Conservation (phyloP, 2,113 vertebrate genomes). For the Petrocephalus zakoni region DNA sequence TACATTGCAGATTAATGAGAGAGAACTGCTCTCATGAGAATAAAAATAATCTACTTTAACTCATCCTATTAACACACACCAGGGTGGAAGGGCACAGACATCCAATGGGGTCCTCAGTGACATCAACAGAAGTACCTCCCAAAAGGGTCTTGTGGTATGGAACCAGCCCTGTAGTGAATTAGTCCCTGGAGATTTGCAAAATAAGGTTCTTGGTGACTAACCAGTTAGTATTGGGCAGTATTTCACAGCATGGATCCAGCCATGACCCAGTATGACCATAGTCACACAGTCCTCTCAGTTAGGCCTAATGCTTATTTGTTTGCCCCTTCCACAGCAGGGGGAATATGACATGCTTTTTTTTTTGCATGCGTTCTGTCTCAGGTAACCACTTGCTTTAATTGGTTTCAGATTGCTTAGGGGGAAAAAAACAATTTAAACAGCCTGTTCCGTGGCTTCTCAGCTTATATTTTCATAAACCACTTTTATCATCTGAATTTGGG, state of each 20-base stretch:
- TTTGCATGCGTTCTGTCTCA: background rate
- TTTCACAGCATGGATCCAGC: background rate
- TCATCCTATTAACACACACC: background rate
- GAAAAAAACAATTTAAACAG: background rate
- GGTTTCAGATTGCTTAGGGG: background rate
- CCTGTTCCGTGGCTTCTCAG: background rate
- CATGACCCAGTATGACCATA: background rate
- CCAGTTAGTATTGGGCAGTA: background rate
- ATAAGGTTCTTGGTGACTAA: background rate
- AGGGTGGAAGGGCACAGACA: background rate
- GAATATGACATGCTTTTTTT: background rate
- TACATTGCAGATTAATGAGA: background rate
- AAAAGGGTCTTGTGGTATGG: background rate
- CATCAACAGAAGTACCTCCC: background rate
- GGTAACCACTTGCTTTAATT: background rate
- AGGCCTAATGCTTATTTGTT: background rate
- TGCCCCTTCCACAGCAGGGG: background rate
- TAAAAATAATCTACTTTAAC: background rate
- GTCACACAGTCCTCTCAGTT: background rate
- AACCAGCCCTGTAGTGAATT: background rate
- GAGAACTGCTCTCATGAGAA: background rate
- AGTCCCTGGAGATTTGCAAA: background rate
- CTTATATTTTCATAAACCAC: background rate
- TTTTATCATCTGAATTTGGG: background rate
- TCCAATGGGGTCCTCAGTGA: background rate